Conservation (phyloP, 2,797 vertebrate species). For the Scolopax bukidnonensis region DNA sequence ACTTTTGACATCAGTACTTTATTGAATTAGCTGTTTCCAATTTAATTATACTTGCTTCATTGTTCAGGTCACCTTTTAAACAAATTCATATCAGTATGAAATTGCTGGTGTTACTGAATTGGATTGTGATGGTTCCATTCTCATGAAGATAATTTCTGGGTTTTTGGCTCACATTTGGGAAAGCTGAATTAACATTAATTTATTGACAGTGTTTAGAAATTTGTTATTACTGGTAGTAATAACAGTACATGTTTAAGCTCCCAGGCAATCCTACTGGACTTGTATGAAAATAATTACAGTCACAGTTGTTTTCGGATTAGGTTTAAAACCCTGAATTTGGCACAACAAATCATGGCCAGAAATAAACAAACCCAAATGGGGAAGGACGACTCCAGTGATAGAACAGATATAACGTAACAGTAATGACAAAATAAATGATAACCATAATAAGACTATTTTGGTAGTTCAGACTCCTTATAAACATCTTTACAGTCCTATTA, state of each 20-base stretch:
- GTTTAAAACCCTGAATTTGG: not conserved
- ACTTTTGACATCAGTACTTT: constrained; percentile 65
- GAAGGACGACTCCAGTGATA: not conserved
- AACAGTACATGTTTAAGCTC: not conserved
- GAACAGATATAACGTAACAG: not conserved
- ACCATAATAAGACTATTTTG: not conserved
- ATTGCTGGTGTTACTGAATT: constrained; percentile 42
- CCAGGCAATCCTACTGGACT: not conserved
- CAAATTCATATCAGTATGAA: constrained; percentile 53
- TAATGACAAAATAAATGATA: not conserved
- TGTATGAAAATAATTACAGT: not conserved
- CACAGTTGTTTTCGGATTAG: not conserved
- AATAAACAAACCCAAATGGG: not conserved
- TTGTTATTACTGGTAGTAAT: not conserved
- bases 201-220: not conserved
- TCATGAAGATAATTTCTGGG: not conserved
- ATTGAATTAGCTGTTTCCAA: constrained; percentile 65
- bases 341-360: not conserved
- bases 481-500: not conserved
- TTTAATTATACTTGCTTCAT: constrained; percentile 66
- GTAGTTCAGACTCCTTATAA: not conserved
- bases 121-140: not conserved
- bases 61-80: constrained; percentile 67
- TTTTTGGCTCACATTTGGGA: not conserved
- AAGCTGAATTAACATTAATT: not conserved